Base-by-base conservation (phyloP, 2,888 invertebrate species). In the Dynastes maya region DNA sequence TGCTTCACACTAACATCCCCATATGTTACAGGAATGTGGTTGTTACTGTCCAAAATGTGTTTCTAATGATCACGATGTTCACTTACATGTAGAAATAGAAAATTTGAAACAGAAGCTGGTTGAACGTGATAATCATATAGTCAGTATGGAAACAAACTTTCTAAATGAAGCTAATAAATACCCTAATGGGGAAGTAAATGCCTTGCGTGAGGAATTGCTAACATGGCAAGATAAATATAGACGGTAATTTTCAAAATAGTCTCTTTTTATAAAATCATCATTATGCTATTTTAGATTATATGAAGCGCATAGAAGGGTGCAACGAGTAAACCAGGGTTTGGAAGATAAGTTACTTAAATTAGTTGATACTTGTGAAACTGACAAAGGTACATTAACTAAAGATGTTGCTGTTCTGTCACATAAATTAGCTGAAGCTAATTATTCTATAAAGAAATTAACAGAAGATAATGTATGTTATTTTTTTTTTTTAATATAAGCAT, bases 141-240 rank as follows among this genome's bases (percentile, higher is more conserved):
- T 95, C 81, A 94, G 94, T 84, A 94, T 97, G 91, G 97, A 97
- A 89, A 94, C 94, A 1, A 96, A 95, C 87, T 95, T 96, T 88
- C 90, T 96, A 80, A 94, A 94, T 84, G 95, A 95, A 86, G 86
- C 88, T 2, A 86, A 88, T 80, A 88, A 88, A 78, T 88, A 85
- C 83, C 88, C 88, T 4, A 94, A 94, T 76, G 94, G 95, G 68
- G 94, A 95, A 85, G 91, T 95, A 86, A 93, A 93, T 40, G 94
- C 95, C 79, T 90, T 96, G 77, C 94, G 95, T 85, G 97, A 97
- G 82, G 96, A 97, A 88, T 90, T 97, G 77, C 89, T 93, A 74
- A 95, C 95, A 83, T 97, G 97, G 95, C 94, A 96, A 87, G 98
- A 98, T 87, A 97, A 98, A 90, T 97, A 97, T 90, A 95, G 95